phyloP scores from a whole-genome alignment of 1,140 invertebrate species.

The Brachionus asplanchnoidis region DNA sequence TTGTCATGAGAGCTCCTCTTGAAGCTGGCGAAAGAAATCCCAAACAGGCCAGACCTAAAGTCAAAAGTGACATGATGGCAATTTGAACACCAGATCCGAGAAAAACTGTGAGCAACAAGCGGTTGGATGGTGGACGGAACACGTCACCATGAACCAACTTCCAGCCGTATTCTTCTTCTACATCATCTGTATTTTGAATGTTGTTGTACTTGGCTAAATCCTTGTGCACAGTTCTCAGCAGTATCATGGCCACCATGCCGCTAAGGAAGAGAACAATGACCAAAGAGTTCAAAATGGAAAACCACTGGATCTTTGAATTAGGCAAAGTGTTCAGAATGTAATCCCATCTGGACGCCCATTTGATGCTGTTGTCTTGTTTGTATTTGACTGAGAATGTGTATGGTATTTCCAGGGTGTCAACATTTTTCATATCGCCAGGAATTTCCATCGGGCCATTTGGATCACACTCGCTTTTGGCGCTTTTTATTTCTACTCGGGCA shows the following conservation, averaged over 20 bases:
- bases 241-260: constrained; percentile 99
- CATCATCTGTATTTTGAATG: constrained; percentile 70
- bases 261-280: constrained; percentile 68
- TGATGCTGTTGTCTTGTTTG: constrained; percentile 70
- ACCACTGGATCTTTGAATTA: constrained; percentile 98
- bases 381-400: constrained; percentile 37
- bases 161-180: constrained; percentile 98
- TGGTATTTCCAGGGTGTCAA: constrained; percentile 18
- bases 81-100: constrained; percentile 92
- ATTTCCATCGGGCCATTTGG: not conserved
- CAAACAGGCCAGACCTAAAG: constrained; percentile 84
- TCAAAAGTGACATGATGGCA: constrained; percentile 64
- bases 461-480: constrained; percentile 59
- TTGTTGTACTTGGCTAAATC: constrained; percentile 98
- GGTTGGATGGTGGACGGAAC: constrained; percentile 77
- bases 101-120: constrained; percentile 89
- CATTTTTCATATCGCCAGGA: constrained; percentile 13
- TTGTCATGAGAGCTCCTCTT: constrained; percentile 94
- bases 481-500: constrained; percentile 72
- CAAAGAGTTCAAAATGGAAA: constrained; percentile 64
- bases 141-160: constrained; percentile 67
- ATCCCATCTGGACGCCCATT: constrained; percentile 99
- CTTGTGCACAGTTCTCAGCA: constrained; percentile 90
- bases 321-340: constrained; percentile 97
- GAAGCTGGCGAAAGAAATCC: constrained; percentile 97